Base-by-base conservation (phyloP, 2,797 vertebrate genomes). In the Platyrinchus mystaceus region DNA sequence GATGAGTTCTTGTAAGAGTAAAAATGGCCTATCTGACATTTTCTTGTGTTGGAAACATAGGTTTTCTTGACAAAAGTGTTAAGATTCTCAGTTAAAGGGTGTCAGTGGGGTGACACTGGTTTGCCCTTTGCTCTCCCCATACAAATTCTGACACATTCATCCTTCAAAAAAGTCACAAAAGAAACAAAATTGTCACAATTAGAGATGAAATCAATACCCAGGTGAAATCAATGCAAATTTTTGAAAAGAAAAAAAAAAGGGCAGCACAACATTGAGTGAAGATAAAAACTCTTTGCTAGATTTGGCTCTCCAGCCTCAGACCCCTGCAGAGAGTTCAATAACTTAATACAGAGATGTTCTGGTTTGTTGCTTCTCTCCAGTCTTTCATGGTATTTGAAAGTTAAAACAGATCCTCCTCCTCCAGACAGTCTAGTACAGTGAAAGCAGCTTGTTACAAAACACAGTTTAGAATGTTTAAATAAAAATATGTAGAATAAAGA, bases 401-500 rank as follows among this genome's bases (percentile, higher is more conserved):
- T 83, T 94, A 93, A 96, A 95, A 68, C 63, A 91, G 86, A 82
- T 77, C 80, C 62, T 95, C 73, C 87, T 97, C 70, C 87, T 88
- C 86, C 55, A 62, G 93, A 79, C 89, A 83, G 83, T 55, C 88
- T 34, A 74, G 68, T 67, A 80, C 74, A 91, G 84, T 62, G 94
- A 94, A 93, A 96, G 71, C 68, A 84, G 85, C 67, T 82, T 88
- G 85, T 77, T 88, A 91, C n/a, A 94, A 91, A 94, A 90, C 83
- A 77, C 1, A 37, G 67, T 44, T 71, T 77, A 77, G 89, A 91
- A 94, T 70, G 80, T 83, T 84, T 93, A 93, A 94, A 87, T 91
- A 70, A 77, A 97, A 95, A 94, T 95, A 94, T 84, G 87, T 79
- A 80, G 77, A 77, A 70, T 94, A 90, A 95, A 94, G 86, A 84